These are phyloP conservation scores for honey bee (Apis mellifera) DNA, from an alignment of 1,140 invertebrate genomes.

Conservation along the genomic window Amel_HAv3.1 CM009939.2:2479001-2479500, in stretches of 20 bases:
- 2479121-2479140: constrained; percentile 35
- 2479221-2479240: constrained; percentile 56
- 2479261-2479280: constrained; percentile 58
- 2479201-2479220: constrained; percentile 60
- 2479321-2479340: constrained; percentile 54
- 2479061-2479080: constrained; percentile 53
- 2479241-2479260: constrained; percentile 59
- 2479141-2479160: constrained; percentile 63
- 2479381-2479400: neutral
- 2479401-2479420: neutral
- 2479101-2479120: constrained; percentile 4
- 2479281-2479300: constrained; percentile 51
- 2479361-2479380: constrained; percentile 35
- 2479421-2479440: constrained; percentile 6
- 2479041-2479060: constrained; percentile 38
- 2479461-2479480: constrained; percentile 42
- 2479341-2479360: constrained; percentile 61
- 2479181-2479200: constrained; percentile 58
- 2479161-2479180: constrained; percentile 55
- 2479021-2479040: neutral
- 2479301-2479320: constrained; percentile 57
- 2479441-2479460: constrained; percentile 24
- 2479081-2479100: constrained; percentile 59
- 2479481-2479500: constrained; percentile 17
- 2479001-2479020: neutral